phyloP scores from a whole-genome alignment of 2,113 vertebrate genomes.

The Amia ocellicauda region DNA sequence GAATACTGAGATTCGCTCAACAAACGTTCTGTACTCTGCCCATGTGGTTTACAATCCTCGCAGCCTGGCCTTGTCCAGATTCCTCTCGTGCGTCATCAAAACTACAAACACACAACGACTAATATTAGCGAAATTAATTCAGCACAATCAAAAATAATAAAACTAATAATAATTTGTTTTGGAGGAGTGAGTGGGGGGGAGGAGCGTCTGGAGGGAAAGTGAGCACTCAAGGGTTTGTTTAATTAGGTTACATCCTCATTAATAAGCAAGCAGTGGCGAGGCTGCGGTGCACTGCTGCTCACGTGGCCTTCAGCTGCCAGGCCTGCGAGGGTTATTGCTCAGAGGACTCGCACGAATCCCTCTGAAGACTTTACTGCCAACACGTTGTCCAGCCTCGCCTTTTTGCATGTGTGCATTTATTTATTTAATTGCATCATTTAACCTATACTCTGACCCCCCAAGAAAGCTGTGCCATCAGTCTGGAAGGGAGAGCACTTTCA shows the following conservation, averaged over 20 bases:
- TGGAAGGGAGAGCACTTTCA: slow-evolving; percentile 8
- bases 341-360: slow-evolving; percentile 29
- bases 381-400: slow-evolving; percentile 8
- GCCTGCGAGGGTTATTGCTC: slow-evolving; percentile 13
- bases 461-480: slow-evolving; percentile 8
- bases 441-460: slow-evolving; percentile 34
- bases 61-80: too few relatives aligned
- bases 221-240: too few relatives aligned
- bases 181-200: too few relatives aligned
- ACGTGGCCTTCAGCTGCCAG: slow-evolving; percentile 7
- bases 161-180: too few relatives aligned
- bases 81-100: too few relatives aligned
- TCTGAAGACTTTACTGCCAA: slow-evolving; percentile 27
- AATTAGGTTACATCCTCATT: slow-evolving; percentile 9
- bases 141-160: too few relatives aligned
- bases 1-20: too few relatives aligned
- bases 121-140: too few relatives aligned
- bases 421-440: slow-evolving; percentile 34
- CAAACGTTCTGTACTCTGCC: too few relatives aligned
- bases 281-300: background rate
- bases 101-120: too few relatives aligned
- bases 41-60: too few relatives aligned
- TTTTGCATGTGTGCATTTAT: slow-evolving; percentile 21
- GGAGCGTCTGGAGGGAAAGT: too few relatives aligned
- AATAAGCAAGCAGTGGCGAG: slow-evolving; percentile 26